Conservation (phyloP, 2,797 vertebrate genomes). For the Antennarius maculatus region DNA sequence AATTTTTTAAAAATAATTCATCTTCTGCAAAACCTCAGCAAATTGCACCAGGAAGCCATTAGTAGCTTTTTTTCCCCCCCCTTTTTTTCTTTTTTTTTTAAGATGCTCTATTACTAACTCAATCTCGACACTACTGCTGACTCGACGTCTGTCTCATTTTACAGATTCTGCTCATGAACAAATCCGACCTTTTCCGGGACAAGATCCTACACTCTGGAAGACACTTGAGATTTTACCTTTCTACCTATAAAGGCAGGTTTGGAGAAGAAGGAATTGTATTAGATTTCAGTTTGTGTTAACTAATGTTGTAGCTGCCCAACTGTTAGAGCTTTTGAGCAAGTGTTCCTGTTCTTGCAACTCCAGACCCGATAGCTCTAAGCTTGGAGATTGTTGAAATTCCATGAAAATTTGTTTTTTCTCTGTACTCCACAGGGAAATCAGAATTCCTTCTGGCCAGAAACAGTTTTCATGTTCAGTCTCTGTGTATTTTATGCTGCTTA, state of each 20-base stretch:
- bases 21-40: not conserved
- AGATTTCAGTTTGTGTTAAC: no score
- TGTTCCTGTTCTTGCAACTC: not conserved
- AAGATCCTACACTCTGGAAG: constrained; percentile 77
- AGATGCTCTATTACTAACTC: not conserved
- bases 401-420: not conserved
- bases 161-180: constrained; percentile 83
- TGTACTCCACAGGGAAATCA: constrained; percentile 8
- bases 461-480: not conserved
- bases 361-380: not conserved
- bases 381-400: not conserved
- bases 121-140: not conserved
- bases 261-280: not conserved
- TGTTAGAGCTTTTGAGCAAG: not conserved
- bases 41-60: not conserved
- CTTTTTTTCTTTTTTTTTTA: not conserved
- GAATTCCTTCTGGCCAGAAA: constrained; percentile 18
- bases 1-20: not conserved
- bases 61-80: not conserved
- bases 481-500: not conserved
- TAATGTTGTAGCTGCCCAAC: no score
- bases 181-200: constrained; percentile 78
- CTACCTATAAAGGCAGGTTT: constrained; percentile 70
- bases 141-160: not conserved
- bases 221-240: constrained; percentile 72